Base-by-base conservation (phyloP, 2,113 vertebrate species). In the Tychaedon coryphoeus region DNA sequence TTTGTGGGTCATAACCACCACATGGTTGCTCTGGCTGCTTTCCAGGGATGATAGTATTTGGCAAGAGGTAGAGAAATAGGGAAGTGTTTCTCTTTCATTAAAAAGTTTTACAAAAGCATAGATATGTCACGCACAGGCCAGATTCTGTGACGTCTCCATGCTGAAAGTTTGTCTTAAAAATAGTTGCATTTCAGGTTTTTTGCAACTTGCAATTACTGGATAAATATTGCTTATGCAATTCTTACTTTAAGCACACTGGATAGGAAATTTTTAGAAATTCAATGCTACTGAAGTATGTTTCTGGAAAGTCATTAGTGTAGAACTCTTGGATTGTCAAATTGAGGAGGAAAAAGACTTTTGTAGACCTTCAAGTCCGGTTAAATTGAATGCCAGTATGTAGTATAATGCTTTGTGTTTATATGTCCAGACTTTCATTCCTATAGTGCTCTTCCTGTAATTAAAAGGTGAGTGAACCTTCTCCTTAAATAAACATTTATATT, bases 11-110 rank as follows among this genome's bases (percentile, higher is more conserved):
- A 7, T 83, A 74, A 88, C 82, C 29, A 0, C 94, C 60, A n/a
- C 88, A 7, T 92, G 75, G 33, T 74, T 83, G 6, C 51, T 66
- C 47, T 94, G 78, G n/a, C 74, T 74, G 76, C 92, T 92, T 88
- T 88, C 83, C 92, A 96, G n/a, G 80, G 77, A 33, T 34, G 24
- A 29, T 70, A 65, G 28, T 65, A 33, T 92, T 95, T 93, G 60
- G 65, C 69, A 95, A 95, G 86, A 89, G 28, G 14, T 1, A n/a
- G 56, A 76, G 34, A 74, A 83, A 89, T 17, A 67, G 51, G 48
- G 80, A 94, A 91, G 53, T 47, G 26, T 81, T 70, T 26, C 65
- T 82, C 33, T 77, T 86, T 53, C 4, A 1, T 33, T 47, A 34
- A 4, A 4, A 69, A 80, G 26, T 77, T 91, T 76, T 74, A 54